Evolutionary conservation across 2,797 vertebrate genomes (phyloP).

Genomic region (Carapus acus): DNA sequence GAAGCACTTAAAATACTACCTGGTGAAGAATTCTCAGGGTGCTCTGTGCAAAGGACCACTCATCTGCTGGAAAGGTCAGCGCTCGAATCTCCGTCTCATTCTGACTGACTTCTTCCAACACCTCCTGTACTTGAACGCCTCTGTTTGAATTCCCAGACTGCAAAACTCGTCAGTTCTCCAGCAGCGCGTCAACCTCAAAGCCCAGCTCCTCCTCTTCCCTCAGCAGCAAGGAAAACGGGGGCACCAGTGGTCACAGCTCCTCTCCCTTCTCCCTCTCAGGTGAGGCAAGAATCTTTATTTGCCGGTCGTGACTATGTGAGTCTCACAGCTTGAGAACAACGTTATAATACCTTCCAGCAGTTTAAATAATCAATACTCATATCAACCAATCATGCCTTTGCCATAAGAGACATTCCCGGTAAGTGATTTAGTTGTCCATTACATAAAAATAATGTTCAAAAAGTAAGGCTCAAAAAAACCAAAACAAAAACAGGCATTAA

Average conservation of each 20-base stretch:
- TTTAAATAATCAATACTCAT: too few relatives aligned
- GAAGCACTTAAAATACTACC: slow-evolving; percentile 99
- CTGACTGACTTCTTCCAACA: too few relatives aligned
- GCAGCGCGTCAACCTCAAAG: slow-evolving; percentile 79
- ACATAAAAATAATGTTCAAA: too few relatives aligned
- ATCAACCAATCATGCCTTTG: too few relatives aligned
- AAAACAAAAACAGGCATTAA: too few relatives aligned
- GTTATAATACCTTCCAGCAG: too few relatives aligned
- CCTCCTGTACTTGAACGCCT: background rate
- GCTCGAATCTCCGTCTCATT: background rate
- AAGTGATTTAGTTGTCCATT: too few relatives aligned
- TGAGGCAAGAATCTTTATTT: slow-evolving; percentile 48
- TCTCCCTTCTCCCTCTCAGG: slow-evolving; percentile 87
- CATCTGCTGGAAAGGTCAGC: slow-evolving; percentile 97
- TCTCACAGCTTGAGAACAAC: too few relatives aligned
- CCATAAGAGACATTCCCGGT: too few relatives aligned
- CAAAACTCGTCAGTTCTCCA: slow-evolving; percentile 86
- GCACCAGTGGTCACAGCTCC: slow-evolving; percentile 84
- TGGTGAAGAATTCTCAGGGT: slow-evolving; percentile 94
- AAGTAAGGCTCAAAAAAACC: too few relatives aligned
- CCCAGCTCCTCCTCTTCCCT: slow-evolving; percentile 83
- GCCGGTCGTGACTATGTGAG: too few relatives aligned
- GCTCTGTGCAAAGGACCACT: slow-evolving; percentile 92
- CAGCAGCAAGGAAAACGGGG: slow-evolving; percentile 84
- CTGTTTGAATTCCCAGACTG: slow-evolving; percentile 76